Conservation (phyloP, 1,140 invertebrate species). For the Eriocheir sinensis region DNA sequence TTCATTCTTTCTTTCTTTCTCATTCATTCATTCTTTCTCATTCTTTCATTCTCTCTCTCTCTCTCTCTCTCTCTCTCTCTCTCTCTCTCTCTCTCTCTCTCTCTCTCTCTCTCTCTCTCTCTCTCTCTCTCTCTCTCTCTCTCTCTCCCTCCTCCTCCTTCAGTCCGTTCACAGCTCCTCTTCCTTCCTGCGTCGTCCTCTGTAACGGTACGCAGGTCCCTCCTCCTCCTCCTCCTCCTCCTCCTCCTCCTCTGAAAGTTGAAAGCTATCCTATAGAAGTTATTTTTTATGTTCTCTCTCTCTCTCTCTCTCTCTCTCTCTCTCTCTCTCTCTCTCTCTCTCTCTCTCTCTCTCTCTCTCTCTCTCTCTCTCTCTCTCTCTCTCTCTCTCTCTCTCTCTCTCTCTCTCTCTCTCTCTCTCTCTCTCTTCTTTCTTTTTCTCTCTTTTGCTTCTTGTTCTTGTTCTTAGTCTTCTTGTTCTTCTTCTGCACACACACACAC, state of each 20-base stretch:
- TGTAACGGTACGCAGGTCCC: background rate
- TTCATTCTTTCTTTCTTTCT: too few relatives aligned
- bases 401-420: too few relatives aligned
- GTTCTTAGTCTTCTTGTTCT: too few relatives aligned
- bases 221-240: background rate
- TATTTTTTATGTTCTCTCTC: background rate
- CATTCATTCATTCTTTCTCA: too few relatives aligned
- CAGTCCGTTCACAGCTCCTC: background rate
- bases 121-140: conserved; percentile 51
- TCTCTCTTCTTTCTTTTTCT: too few relatives aligned
- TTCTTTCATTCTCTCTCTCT: too few relatives aligned
- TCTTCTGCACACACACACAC: background rate
- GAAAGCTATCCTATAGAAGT: too few relatives aligned
- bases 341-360: conserved; percentile 4
- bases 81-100: conserved; percentile 34
- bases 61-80: too few relatives aligned
- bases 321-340: conserved; percentile 15
- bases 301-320: conserved; percentile 22
- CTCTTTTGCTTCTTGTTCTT: too few relatives aligned
- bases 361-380: conserved; percentile 5
- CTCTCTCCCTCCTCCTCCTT: background rate
- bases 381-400: background rate
- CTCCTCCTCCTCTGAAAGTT: too few relatives aligned
- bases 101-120: conserved; percentile 46
- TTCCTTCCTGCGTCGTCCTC: background rate